Percentiles rank a stretch among this genome's conserved stretches.
phyloP scores from a whole-genome alignment of 2,888 invertebrate genomes.

The Orthosia gothica region DNA sequence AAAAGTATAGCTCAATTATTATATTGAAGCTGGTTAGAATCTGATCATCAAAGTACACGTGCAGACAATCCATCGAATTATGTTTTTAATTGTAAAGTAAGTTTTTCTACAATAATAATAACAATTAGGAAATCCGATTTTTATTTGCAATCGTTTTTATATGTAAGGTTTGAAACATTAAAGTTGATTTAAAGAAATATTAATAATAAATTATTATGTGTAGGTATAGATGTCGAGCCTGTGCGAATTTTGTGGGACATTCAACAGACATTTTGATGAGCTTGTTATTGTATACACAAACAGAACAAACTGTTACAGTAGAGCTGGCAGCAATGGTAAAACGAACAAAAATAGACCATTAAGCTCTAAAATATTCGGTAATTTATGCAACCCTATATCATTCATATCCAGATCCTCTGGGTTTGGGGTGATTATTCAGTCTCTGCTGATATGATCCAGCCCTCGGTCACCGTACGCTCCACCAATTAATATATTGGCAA shows the following conservation, averaged over 20 bases:
- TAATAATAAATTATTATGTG: constrained; percentile 56
- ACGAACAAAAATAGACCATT: neutral
- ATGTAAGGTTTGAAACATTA: constrained; percentile 30
- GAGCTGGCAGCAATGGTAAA: neutral
- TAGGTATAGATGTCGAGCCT: constrained; percentile 40
- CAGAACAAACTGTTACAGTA: constrained; percentile 1
- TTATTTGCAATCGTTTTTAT: constrained; percentile 49
- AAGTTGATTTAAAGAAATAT: constrained; percentile 35
- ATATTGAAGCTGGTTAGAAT: neutral
- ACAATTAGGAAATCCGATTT: constrained; percentile 41
- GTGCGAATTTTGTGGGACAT: constrained; percentile 56
- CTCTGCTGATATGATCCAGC: neutral
- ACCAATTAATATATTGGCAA: neutral
- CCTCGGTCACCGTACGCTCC: neutral
- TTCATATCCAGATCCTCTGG: neutral
- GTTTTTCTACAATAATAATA: constrained; percentile 23
- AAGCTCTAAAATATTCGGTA: neutral
- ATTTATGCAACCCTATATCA: no score
- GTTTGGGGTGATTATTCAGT: neutral
- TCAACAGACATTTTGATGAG: constrained; percentile 12
- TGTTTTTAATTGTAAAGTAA: constrained; percentile 45
- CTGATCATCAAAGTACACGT: constrained; percentile 29
- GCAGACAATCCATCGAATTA: constrained; percentile 59
- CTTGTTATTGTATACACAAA: neutral
- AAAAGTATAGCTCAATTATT: no score